These are phyloP conservation scores for Neosalanx taihuensis DNA, from an alignment of 2,797 vertebrate genomes.

Conservation along the genomic window DNA sequence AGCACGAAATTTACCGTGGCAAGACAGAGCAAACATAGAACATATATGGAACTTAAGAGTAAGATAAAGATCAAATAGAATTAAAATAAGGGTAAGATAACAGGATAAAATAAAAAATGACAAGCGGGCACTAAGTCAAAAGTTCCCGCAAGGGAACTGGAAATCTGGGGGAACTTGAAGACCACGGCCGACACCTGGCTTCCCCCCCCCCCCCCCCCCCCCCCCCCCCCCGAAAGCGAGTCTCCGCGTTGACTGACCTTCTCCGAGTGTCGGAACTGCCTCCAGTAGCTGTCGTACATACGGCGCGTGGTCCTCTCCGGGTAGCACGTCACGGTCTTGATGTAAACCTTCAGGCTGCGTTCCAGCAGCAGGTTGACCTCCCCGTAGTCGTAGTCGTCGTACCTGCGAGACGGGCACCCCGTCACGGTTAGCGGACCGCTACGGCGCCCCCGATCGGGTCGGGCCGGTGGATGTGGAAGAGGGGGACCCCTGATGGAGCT, in stretches of 20 bases:
- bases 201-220: too few relatives aligned
- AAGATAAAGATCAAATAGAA: too few relatives aligned
- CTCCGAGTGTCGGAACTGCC: conserved; percentile 84
- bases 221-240: too few relatives aligned
- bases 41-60: too few relatives aligned
- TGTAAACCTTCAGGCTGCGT: conserved; percentile 84
- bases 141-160: too few relatives aligned
- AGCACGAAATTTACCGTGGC: too few relatives aligned
- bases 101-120: too few relatives aligned
- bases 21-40: too few relatives aligned
- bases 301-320: conserved; percentile 83
- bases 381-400: conserved; percentile 84
- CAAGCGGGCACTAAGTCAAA: too few relatives aligned
- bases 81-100: too few relatives aligned
- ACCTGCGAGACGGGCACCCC: conserved; percentile 59
- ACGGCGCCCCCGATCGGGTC: neutral
- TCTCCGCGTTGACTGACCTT: conserved; percentile 64
- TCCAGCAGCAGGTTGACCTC: conserved; percentile 86
- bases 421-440: too few relatives aligned
- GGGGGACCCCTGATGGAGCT: neutral
- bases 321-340: conserved; percentile 86
- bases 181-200: neutral
- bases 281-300: conserved; percentile 85
- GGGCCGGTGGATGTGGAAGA: neutral
- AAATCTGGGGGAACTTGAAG: too few relatives aligned